Evolutionary conservation across 2,888 invertebrate genomes (phyloP), one percentile per base, ranked within the genome.

Genomic region (Meganola albula): DNA sequence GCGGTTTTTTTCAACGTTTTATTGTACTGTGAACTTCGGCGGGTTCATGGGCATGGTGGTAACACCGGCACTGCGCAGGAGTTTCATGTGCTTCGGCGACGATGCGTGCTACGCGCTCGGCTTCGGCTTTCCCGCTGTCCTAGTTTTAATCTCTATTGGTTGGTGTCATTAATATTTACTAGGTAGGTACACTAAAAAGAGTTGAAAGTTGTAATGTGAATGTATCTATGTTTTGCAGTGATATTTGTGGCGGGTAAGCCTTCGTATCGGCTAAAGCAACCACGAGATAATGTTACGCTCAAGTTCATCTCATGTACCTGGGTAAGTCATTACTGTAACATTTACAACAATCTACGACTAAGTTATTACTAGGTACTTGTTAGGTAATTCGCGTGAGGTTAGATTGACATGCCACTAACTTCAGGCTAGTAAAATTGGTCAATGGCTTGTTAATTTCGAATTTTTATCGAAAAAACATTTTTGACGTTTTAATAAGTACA

Each of bases 1-100:
- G 52, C 86, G 89, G 25, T 95, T 93, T 70, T 95, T 95, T 74
- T 93, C 94, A 0, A 87, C 92, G 1, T 95, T 95, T 76, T 95
- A 95, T 68, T 93, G 94, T 67, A 88, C 91, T 12, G 94, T 94
- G 53, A 95, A 95, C 68, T 64, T 90, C 4, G 90, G 90, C 1
- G 89, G 90, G 1, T 88, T 90, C 40, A 82, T 89, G 58, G 90
- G 90, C 0, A 89, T 89, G 89, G 76, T 93, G 31, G 57, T 93
- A 3, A 93, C 93, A 0, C 95, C 95, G 0, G 87, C 91, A 12
- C 75, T 95, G 23, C 85, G 93, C 58, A 88, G 90, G 46, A 87
- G 88, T 44, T 74, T 91, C 25, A 82, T 87, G 56, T 92, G 92
- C 59, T 91, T 91, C 55, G 90, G 89, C 0, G 88, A 90, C 54